Percentiles rank a stretch among this genome's conserved stretches.
Evolutionary conservation across 2,888 invertebrate species (phyloP).

Genomic region (Barypeithes pellucidus): DNA sequence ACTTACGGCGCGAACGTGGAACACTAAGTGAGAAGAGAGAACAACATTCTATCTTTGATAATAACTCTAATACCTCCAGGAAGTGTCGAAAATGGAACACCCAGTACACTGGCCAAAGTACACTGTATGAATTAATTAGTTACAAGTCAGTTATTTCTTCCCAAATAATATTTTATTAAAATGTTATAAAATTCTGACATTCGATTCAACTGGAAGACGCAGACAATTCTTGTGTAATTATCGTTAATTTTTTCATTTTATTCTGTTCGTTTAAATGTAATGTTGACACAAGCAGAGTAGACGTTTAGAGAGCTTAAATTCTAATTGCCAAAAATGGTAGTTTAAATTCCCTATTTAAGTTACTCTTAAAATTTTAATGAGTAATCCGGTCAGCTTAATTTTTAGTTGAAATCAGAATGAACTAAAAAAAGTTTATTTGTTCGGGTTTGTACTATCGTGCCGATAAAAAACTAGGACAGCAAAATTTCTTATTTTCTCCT

Average conservation of each 20-base stretch:
- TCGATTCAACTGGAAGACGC: not conserved
- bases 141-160: too few relatives aligned
- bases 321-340: conserved; percentile 21
- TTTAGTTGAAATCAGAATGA: conserved; percentile 6
- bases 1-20: too few relatives aligned
- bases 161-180: too few relatives aligned
- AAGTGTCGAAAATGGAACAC: too few relatives aligned
- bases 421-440: conserved; percentile 13
- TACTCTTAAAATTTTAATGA: conserved; percentile 12
- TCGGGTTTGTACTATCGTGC: too few relatives aligned
- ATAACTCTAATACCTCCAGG: too few relatives aligned
- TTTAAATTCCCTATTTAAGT: not conserved
- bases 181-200: not conserved
- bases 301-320: conserved; percentile 12
- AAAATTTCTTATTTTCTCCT: too few relatives aligned
- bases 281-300: conserved; percentile 20
- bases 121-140: too few relatives aligned
- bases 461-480: too few relatives aligned
- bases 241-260: conserved; percentile 8
- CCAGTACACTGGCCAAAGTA: too few relatives aligned
- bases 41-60: too few relatives aligned
- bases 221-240: not conserved
- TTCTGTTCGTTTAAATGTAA: not conserved
- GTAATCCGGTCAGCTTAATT: not conserved
- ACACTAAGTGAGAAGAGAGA: too few relatives aligned